A percentile compares a stretch with the other conserved stretches of the same genome.
Evolutionary conservation across 2,113 vertebrate species (phyloP).

Genomic region (Zeus faber): DNA sequence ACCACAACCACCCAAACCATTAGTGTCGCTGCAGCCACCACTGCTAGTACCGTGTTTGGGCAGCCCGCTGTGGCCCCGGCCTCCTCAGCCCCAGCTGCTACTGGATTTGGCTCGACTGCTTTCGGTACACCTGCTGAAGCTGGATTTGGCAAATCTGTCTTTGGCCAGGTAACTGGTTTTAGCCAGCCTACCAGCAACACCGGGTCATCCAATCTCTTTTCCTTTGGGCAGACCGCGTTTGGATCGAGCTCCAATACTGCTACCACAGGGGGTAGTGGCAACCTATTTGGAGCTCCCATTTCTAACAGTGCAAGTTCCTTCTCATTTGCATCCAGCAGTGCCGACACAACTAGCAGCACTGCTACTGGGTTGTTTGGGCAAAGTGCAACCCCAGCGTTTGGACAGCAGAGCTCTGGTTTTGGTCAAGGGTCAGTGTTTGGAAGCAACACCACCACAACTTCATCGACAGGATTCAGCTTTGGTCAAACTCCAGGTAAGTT

Average conservation of each 20-base stretch:
- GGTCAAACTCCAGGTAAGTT: conserved; percentile 86
- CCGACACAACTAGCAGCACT: conserved; percentile 33
- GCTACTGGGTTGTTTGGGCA: conserved; percentile 81
- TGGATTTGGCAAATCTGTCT: conserved; percentile 80
- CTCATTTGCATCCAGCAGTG: conserved; percentile 73
- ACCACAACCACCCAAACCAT: conserved; percentile 30
- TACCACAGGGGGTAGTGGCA: conserved; percentile 53
- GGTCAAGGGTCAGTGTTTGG: conserved; percentile 84
- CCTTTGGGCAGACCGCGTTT: conserved; percentile 79
- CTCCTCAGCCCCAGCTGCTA: conserved; percentile 39
- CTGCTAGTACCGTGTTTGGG: conserved; percentile 51
- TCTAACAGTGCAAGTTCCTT: conserved; percentile 78
- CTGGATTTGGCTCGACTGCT: conserved; percentile 68
- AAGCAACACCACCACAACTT: conserved; percentile 77
- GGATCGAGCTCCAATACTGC: conserved; percentile 55
- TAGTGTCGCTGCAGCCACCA: conserved; percentile 25
- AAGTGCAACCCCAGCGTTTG: conserved; percentile 76
- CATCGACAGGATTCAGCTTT: conserved; percentile 86
- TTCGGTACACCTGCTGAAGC: conserved; percentile 49
- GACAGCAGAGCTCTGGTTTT: conserved; percentile 82
- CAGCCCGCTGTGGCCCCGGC: conserved; percentile 64
- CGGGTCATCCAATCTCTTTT: conserved; percentile 72
- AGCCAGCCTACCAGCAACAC: conserved; percentile 74
- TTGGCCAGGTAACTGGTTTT: conserved; percentile 81
- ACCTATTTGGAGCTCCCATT: conserved; percentile 77